phyloP scores from a whole-genome alignment of 2,797 vertebrate genomes.

The Crenichthys baileyi region DNA sequence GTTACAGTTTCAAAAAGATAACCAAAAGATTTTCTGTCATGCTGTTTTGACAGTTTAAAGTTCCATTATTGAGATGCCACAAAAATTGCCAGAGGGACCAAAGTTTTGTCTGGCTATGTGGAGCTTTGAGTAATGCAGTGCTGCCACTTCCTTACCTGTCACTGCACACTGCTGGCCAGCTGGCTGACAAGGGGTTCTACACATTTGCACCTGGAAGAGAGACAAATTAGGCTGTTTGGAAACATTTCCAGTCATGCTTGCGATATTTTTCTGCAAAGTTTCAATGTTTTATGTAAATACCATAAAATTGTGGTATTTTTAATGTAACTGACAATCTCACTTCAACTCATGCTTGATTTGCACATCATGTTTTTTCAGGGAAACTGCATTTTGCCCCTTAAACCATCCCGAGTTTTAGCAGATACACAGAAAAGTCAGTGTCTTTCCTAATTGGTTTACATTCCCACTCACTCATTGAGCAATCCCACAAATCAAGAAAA shows the following conservation, averaged over 20 bases:
- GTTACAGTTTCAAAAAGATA: background rate
- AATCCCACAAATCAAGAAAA: constrained; percentile 64
- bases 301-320: background rate
- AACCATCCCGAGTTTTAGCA: constrained; percentile 53
- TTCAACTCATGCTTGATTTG: no score
- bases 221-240: background rate
- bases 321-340: no score
- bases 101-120: background rate
- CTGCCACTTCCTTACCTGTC: no score
- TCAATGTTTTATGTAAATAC: background rate
- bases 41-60: background rate
- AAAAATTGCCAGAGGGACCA: no score
- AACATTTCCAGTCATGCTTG: background rate
- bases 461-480: constrained; percentile 75
- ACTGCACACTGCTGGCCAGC: constrained; percentile 1
- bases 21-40: background rate
- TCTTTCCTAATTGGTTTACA: constrained; percentile 73
- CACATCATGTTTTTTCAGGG: constrained; percentile 61
- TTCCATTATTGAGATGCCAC: no score
- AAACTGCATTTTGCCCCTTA: constrained; percentile 10
- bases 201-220: background rate
- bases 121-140: no score
- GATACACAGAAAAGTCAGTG: constrained; percentile 63
- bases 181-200: background rate
- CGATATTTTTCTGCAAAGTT: background rate